Percentiles rank a stretch among this genome's conserved stretches.
These are phyloP conservation scores for Anser cygnoides DNA, from an alignment of 2,113 vertebrate genomes.

Conservation along the genomic window DNA sequence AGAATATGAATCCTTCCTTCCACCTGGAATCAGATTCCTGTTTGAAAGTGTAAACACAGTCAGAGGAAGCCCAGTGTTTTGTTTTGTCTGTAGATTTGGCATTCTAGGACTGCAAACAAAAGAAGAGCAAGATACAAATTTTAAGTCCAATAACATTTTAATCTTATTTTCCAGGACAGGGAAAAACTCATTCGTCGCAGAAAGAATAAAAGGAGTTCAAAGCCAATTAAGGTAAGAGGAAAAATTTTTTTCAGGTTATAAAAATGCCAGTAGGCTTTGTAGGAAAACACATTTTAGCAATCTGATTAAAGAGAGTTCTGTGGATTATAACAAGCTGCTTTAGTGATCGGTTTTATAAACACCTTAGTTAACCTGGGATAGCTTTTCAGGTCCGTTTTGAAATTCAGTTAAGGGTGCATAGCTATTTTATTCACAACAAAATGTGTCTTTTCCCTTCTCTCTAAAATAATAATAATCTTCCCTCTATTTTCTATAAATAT, in stretches of 20 bases:
- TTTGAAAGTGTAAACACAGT: neutral
- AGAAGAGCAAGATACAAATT: neutral
- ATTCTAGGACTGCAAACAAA: neutral
- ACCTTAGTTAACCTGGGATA: neutral
- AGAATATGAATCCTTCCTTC: neutral
- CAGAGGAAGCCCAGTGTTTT: neutral
- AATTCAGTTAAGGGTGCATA: neutral
- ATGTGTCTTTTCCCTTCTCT: neutral
- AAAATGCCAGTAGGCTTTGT: neutral
- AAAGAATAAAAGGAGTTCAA: slow-evolving; percentile 95
- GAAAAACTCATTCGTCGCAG: slow-evolving; percentile 95
- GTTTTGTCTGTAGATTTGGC: neutral
- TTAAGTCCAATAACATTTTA: neutral
- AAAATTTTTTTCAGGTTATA: neutral
- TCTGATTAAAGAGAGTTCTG: slow-evolving; percentile 27
- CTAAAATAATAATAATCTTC: neutral
- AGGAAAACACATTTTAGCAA: neutral
- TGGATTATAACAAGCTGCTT: slow-evolving; percentile 12
- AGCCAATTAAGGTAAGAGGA: slow-evolving; percentile 90
- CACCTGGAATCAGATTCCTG: neutral
- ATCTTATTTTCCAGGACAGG: slow-evolving; percentile 84
- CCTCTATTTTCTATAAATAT: neutral
- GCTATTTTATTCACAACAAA: slow-evolving; percentile 8
- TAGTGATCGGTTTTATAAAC: neutral
- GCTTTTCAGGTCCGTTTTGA: slow-evolving; percentile 17